Conservation (phyloP, 2,113 vertebrate species). For the Ophthalmolycus amberensis region DNA sequence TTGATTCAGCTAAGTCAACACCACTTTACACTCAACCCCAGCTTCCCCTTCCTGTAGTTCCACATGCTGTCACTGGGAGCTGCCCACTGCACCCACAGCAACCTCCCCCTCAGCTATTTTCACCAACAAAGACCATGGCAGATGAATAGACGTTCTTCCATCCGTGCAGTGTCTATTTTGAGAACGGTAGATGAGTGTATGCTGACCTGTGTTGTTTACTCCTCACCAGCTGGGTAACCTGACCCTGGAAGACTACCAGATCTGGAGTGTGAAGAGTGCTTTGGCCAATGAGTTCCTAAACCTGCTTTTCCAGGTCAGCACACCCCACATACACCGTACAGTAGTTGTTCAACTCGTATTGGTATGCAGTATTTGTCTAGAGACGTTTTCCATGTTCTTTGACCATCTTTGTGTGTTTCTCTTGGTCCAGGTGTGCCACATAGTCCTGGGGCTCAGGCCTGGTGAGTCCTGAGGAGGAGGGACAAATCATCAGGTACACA, state of each 20-base stretch:
- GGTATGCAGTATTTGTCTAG: neutral
- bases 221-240: slow-evolving; percentile 89
- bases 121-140: neutral
- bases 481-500: slow-evolving; percentile 93
- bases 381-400: neutral
- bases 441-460: slow-evolving; percentile 94
- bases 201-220: slow-evolving; percentile 35
- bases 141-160: neutral
- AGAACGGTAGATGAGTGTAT: slow-evolving; percentile 9
- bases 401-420: neutral
- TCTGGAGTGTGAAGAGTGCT: slow-evolving; percentile 98
- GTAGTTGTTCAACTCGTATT: accelerated
- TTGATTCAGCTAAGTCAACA: neutral
- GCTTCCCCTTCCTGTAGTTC: neutral
- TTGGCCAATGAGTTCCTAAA: slow-evolving; percentile 98
- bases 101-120: slow-evolving; percentile 15
- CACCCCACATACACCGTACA: neutral
- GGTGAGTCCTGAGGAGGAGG: slow-evolving; percentile 96
- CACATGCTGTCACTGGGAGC: neutral
- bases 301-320: slow-evolving; percentile 94
- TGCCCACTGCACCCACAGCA: neutral
- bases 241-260: slow-evolving; percentile 98
- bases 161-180: neutral
- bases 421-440: slow-evolving; percentile 92
- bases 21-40: neutral